Evolutionary conservation across 2,888 invertebrate species (phyloP), one percentile per base, ranked within the genome.

Genomic region (Entomobrya multifasciata): DNA sequence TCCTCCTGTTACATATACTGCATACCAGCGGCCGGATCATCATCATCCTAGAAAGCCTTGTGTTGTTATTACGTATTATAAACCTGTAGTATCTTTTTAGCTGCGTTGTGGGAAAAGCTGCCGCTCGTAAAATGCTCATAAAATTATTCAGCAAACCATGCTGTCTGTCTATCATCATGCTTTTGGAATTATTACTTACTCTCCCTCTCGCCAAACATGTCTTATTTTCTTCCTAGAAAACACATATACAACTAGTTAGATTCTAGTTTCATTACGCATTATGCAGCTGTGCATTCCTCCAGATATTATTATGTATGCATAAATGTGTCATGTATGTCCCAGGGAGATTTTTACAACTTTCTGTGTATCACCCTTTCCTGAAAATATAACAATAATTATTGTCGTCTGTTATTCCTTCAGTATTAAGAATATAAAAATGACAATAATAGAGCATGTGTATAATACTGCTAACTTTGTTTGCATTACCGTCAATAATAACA

Each of bases 91-190:
- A 47, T 80, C 74, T 22, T 74, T 82, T 25, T 82, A 49, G 74
- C 49, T 76, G 30, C 55, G 76, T 67, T 55, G 70, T 25, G 84
- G 76, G 84, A 77, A 84, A 77, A 84, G 84, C 77, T 84, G 67
- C 36, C 67, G 67, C 77, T 84, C 84, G 84, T 84, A 84, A 84
- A 84, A 67, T 84, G 44, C 55, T 77, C 84, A 67, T 84, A 84
- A 84, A 77, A 84, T 84, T 84, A 84, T 84, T 77, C 84, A 67
- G 55, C 83, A 83, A 74, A 62, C 82, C 82, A 82, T 60, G 82
- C 74, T 82, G 83, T 76, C 76, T 83, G 76, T 49, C 65, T 76
- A 17, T 49, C 52, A 10, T 8, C 41, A n/a, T n/a, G n/a, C 49
- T 65, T 36, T 44, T 30, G 36, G 67, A 76, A 67, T 84, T 84